These are phyloP conservation scores for Pseudochaenichthys georgianus DNA, from an alignment of 2,797 vertebrate genomes.

Conservation along the genomic window DNA sequence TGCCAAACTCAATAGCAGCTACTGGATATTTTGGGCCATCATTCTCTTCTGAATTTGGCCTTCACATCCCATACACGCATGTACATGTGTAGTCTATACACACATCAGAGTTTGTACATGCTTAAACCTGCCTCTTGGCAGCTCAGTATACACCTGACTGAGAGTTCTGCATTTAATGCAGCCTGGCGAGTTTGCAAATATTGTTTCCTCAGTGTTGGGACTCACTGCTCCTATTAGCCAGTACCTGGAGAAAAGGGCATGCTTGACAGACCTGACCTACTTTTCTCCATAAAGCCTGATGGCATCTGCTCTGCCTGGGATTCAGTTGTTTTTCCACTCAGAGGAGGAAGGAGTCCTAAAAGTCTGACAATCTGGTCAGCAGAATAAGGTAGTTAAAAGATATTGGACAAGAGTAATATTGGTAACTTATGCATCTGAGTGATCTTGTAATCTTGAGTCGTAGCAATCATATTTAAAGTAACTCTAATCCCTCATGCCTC, in stretches of 20 bases:
- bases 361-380: constrained; percentile 39
- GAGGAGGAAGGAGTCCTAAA: constrained; percentile 28
- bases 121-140: constrained; percentile 28
- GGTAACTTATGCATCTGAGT: constrained; percentile 4
- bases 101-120: constrained; percentile 18
- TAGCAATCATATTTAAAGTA: constrained; percentile 36
- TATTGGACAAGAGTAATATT: constrained; percentile 5
- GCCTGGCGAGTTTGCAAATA: constrained; percentile 22
- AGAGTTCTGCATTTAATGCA: constrained; percentile 18
- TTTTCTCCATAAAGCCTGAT: constrained; percentile 49
- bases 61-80: constrained; percentile 14
- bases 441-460: constrained; percentile 34
- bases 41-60: constrained; percentile 2
- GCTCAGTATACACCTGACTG: constrained; percentile 7
- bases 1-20: background rate
- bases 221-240: constrained; percentile 46
- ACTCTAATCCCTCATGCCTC: constrained; percentile 20
- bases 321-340: constrained; percentile 33
- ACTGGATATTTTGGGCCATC: constrained; percentile 3
- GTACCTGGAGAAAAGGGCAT: constrained; percentile 49
- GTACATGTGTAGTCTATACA: background rate
- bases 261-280: constrained; percentile 58
- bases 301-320: constrained; percentile 52
- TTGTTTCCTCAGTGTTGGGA: constrained; percentile 21
- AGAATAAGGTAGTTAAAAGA: constrained; percentile 30